phyloP scores from a whole-genome alignment of 2,113 vertebrate species.

The Rallus limicola region DNA sequence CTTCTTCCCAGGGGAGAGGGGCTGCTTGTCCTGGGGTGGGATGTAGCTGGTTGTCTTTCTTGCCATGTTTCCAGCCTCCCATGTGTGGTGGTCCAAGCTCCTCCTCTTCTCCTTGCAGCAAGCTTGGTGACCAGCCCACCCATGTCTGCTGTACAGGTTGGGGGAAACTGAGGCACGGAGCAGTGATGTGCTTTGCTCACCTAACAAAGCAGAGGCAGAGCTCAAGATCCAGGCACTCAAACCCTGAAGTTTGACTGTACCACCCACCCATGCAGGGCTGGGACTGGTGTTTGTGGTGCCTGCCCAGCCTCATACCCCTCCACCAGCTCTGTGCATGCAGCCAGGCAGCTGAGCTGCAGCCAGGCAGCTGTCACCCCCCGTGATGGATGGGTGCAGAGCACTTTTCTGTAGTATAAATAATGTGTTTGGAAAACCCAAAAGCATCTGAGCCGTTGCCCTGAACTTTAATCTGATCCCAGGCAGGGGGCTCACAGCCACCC shows the following conservation, averaged over 20 bases:
- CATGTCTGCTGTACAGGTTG: accelerated
- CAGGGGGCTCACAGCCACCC: not conserved
- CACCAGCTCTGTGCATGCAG: accelerated
- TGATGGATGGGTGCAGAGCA: not conserved
- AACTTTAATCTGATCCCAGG: constrained; percentile 46
- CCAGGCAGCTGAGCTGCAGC: not conserved
- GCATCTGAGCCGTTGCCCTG: not conserved
- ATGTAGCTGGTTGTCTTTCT: not conserved
- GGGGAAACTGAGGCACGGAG: constrained; percentile 31
- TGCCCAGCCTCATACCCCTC: not conserved
- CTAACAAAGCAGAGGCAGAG: not conserved
- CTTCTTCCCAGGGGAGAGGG: not conserved
- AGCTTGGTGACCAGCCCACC: accelerated
- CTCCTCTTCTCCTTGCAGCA: not conserved
- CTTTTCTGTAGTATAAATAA: constrained; percentile 13
- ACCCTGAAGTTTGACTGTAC: not conserved
- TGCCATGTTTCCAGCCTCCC: not conserved
- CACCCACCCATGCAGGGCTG: accelerated
- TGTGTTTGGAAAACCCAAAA: not conserved
- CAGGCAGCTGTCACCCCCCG: not conserved
- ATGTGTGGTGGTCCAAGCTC: not conserved
- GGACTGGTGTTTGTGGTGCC: accelerated
- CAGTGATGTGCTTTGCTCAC: accelerated
- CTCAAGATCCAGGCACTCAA: accelerated
- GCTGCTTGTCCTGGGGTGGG: not conserved